Conservation (phyloP, 2,113 vertebrate species). For the Sus scrofa region T2T-Sscrofa CM000826.6:90187001-90187500, state of each 20-base stretch:
- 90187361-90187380: not conserved
- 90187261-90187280: slow-evolving; percentile 30
- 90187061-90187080: not conserved
- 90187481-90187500: slow-evolving; percentile 37
- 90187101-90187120: slow-evolving; percentile 13
- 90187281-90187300: not conserved
- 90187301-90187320: not conserved
- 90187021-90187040: slow-evolving; percentile 43
- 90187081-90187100: slow-evolving; percentile 64
- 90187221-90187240: slow-evolving; percentile 2
- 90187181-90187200: slow-evolving; percentile 50
- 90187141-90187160: not conserved
- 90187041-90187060: slow-evolving; percentile 51
- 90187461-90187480: not conserved
- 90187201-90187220: not conserved
- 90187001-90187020: slow-evolving; percentile 49
- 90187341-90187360: not conserved
- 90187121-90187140: not conserved
- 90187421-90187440: not conserved
- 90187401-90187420: not conserved
- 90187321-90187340: slow-evolving; percentile 9
- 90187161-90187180: not conserved
- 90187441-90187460: not conserved
- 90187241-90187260: not conserved
- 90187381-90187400: slow-evolving; percentile 29